phyloP scores from a whole-genome alignment of 2,888 invertebrate species.

The Ischnus inquisitorius region DNA sequence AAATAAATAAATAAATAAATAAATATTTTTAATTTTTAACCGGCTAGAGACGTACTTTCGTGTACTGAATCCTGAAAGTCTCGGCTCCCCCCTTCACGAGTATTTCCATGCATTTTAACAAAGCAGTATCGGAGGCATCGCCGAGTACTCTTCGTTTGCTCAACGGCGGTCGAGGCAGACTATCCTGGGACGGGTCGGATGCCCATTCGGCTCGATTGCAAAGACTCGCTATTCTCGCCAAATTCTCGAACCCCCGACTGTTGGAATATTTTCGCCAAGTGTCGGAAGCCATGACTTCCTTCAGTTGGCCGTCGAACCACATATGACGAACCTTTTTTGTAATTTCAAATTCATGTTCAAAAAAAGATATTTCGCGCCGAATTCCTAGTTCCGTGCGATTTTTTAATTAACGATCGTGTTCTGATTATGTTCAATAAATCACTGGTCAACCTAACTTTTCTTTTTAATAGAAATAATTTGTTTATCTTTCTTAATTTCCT shows the following conservation, averaged over 20 bases:
- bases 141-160: slow-evolving; percentile 88
- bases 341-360: too few relatives aligned
- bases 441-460: too few relatives aligned
- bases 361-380: too few relatives aligned
- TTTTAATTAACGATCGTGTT: too few relatives aligned
- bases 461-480: too few relatives aligned
- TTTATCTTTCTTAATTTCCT: too few relatives aligned
- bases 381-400: too few relatives aligned
- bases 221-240: slow-evolving; percentile 86
- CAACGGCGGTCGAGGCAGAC: slow-evolving; percentile 81
- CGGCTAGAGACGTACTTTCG: slow-evolving; percentile 85
- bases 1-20: neutral
- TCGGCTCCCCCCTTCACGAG: slow-evolving; percentile 87
- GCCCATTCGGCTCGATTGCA: slow-evolving; percentile 91
- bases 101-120: slow-evolving; percentile 89
- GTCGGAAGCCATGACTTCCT: slow-evolving; percentile 87
- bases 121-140: slow-evolving; percentile 91
- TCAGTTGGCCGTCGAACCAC: slow-evolving; percentile 86
- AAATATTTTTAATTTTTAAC: neutral
- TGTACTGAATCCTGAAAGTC: slow-evolving; percentile 86
- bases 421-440: too few relatives aligned
- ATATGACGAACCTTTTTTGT: slow-evolving; percentile 87
- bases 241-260: slow-evolving; percentile 71
- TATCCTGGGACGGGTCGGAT: slow-evolving; percentile 85
- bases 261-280: slow-evolving; percentile 88